Evolutionary conservation across 2,113 vertebrate genomes (phyloP).

Genomic region (Genyomyrus donnyi): DNA sequence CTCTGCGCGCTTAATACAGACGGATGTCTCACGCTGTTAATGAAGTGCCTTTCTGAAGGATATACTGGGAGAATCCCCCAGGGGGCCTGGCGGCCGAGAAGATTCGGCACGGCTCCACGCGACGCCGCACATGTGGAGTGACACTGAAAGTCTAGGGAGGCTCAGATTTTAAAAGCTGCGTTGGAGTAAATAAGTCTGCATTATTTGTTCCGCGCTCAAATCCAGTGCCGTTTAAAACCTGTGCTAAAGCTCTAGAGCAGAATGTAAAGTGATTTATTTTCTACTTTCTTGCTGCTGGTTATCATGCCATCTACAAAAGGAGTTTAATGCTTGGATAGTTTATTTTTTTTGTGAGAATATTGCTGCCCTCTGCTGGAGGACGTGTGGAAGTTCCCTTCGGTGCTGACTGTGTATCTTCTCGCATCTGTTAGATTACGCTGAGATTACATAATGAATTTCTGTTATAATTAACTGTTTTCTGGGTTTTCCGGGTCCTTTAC

Average conservation of each 20-base stretch:
- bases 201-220: not conserved
- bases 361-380: not conserved
- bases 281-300: not conserved
- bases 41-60: not conserved
- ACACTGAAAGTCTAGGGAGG: not conserved
- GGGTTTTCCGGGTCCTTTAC: not conserved
- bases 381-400: not conserved
- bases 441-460: not conserved
- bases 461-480: not conserved
- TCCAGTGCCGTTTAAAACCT: not conserved
- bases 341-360: not conserved
- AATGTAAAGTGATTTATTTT: not conserved
- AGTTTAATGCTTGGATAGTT: not conserved
- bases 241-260: not conserved
- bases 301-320: not conserved
- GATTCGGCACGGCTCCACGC: not conserved
- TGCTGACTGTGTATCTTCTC: not conserved
- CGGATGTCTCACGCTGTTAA: not conserved
- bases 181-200: not conserved
- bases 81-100: not conserved
- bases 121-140: not conserved
- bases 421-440: not conserved
- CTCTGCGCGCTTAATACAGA: not conserved
- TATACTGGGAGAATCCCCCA: not conserved
- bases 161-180: not conserved